Evolutionary conservation across 2,113 vertebrate species (phyloP), one percentile per base, ranked within the genome.

Genomic region (Amia ocellicauda): DNA sequence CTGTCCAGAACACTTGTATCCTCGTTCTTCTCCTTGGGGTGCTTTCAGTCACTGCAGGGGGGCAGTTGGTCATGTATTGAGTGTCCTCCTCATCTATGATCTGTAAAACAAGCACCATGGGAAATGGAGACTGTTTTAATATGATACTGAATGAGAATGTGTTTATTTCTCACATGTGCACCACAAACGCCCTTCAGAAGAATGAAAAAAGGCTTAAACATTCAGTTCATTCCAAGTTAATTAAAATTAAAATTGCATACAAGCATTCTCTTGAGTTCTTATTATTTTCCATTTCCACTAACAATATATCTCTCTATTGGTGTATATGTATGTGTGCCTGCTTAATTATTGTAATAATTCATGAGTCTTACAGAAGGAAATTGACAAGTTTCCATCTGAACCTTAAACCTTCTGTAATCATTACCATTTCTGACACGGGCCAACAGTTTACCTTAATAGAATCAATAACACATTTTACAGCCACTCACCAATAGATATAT

Each of bases 51-150:
- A 99, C 93, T 1, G 97, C 97, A 13, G 94, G 93, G 0, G 94
- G 95, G 74, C 97, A 99, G 75, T 96, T 97, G 63, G 93, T 98
- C 97, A 99, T 97, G 73, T 92, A 98, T 77, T 98, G 97, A 1
- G 97, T 95, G 80, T 99, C 97, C 69, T 99, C 97, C 73, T 98
- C 94, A 71, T 99, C 97, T 76, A 97, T 97, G 72, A 98, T 94
- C 97, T 99, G 58, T 22, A 71, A 55, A 73, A 72, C 73, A 0
- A 3, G 73, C 10, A 57, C 60, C n/a, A n/a, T n/a, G n/a, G n/a
- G n/a, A n/a, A n/a, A n/a, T n/a, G n/a, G n/a, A n/a, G n/a, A n/a
- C n/a, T n/a, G n/a, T n/a, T n/a, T n/a, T n/a, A n/a, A n/a, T n/a
- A n/a, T n/a, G n/a, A n/a, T n/a, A n/a, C n/a, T n/a, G n/a, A n/a